Evolutionary conservation across 2,888 invertebrate genomes (phyloP), one percentile per base, ranked within the genome.

Genomic region (Hetaerina titia): DNA sequence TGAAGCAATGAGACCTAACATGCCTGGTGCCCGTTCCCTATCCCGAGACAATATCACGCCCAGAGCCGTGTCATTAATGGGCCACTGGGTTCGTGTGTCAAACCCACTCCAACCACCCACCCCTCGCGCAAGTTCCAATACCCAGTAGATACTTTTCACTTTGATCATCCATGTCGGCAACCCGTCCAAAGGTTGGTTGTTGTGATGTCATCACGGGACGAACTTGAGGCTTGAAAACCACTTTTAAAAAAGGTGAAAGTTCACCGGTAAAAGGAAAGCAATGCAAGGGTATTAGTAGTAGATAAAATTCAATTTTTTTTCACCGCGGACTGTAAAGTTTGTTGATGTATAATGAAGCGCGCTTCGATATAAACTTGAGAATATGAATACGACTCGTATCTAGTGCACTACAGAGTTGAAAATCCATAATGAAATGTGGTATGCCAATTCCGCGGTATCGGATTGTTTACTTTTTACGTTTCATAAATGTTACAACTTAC

Each of bases 1-100:
- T 22, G 6, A 81, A 22, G 25, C 25, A 81, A 81, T 81, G 31
- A 81, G 81, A 81, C 25, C 81, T 81, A 81, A 81, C 81, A 81
- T 81, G 81, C 81, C 31, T 22, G 81, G 31, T n/a, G 81, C 81
- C 81, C 25, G 81, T 81, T 81, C 15, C 81, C 31, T 13, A 19
- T 69, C 69, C 69, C 69, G 4, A 13, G 81, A 31, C 81, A 81
- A 81, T 81, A 81, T 81, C 81, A 81, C 81, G 81, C 81, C 81
- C 81, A 81, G 69, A 81, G 25, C 31, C 81, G 25, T 81, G 31
- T 81, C 81, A 81, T 81, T 81, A 81, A 81, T 81, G 81, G 81
- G 31, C 81, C 81, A 81, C 81, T 81, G 81, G 81, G 31, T 81
- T 81, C 81, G 31, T 31, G 31, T 81, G 81, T 81, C 81, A 81